Percentiles rank a stretch among this genome's conserved stretches.
Conservation (phyloP, 2,888 invertebrate genomes). For the Meliscaeva auricollis region DNA sequence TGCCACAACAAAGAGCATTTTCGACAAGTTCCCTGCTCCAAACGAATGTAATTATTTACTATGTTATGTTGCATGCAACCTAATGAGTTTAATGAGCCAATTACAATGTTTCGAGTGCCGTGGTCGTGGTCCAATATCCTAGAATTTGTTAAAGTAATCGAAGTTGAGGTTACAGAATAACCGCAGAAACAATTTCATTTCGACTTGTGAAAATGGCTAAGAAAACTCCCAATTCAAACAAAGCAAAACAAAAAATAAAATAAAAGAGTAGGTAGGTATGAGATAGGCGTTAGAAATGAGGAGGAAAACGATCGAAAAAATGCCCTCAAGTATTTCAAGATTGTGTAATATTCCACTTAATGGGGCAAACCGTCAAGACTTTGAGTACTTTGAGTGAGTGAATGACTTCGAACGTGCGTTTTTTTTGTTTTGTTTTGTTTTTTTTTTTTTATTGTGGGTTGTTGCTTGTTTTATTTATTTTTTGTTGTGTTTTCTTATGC, state of each 20-base stretch:
- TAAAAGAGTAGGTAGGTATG: conserved; percentile 28
- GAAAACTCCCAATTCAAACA: background rate
- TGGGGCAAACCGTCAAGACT: conserved; percentile 62
- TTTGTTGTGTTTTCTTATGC: conserved; percentile 19
- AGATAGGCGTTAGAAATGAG: conserved; percentile 62
- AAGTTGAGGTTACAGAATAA: conserved; percentile 23
- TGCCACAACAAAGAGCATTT: conserved; percentile 46
- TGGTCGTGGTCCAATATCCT: conserved; percentile 40
- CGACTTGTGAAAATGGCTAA: conserved; percentile 42
- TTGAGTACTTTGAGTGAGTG: conserved; percentile 52
- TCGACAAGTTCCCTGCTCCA: conserved; percentile 1
- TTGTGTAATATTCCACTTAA: conserved; percentile 72
- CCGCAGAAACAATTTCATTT: conserved; percentile 60
- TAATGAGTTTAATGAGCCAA: conserved; percentile 76
- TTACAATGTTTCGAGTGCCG: conserved; percentile 53
- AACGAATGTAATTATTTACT: conserved; percentile 56
- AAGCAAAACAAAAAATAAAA: background rate
- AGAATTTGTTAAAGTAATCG: conserved; percentile 39
- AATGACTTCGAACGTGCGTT: conserved; percentile 61
- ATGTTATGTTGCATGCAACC: conserved; percentile 56
- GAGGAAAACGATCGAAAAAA: conserved; percentile 25
- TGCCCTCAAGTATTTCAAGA: conserved; percentile 56
- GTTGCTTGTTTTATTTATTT: conserved; percentile 37
- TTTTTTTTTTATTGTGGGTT: conserved; percentile 66
- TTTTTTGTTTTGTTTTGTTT: conserved; percentile 46